These are phyloP conservation scores for Erpornis zantholeuca DNA, from an alignment of 2,113 vertebrate species.

Conservation along the genomic window DNA sequence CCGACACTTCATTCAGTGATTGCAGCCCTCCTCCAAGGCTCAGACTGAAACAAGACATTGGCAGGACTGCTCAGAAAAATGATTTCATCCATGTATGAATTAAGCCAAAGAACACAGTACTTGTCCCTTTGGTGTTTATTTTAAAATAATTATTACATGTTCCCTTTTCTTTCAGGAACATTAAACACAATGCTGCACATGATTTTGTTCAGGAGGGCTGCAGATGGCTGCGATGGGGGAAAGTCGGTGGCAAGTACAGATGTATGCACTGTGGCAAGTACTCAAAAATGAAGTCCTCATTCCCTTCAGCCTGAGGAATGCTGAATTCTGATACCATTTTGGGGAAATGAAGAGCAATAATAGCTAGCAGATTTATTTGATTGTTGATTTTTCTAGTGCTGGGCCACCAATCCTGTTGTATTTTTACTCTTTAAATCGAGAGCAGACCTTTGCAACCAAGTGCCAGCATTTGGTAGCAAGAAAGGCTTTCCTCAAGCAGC, in stretches of 20 bases:
- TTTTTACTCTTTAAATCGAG: slow-evolving; percentile 19
- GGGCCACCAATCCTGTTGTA: slow-evolving; percentile 10
- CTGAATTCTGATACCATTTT: not conserved
- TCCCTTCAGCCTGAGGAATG: slow-evolving; percentile 25
- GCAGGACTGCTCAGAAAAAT: slow-evolving; percentile 67
- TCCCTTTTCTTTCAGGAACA: slow-evolving; percentile 75
- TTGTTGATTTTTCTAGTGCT: slow-evolving; percentile 11
- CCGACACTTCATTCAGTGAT: slow-evolving; percentile 54
- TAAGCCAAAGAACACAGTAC: slow-evolving; percentile 79
- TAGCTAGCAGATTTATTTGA: slow-evolving; percentile 40
- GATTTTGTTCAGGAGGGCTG: slow-evolving; percentile 55
- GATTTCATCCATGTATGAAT: slow-evolving; percentile 69
- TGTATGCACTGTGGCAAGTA: slow-evolving; percentile 13
- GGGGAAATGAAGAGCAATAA: slow-evolving; percentile 12
- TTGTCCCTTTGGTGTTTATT: slow-evolving; percentile 79
- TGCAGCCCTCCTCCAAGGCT: slow-evolving; percentile 60
- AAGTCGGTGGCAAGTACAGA: slow-evolving; percentile 48
- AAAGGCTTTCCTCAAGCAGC: slow-evolving; percentile 25
- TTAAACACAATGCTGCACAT: slow-evolving; percentile 70
- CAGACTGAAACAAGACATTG: slow-evolving; percentile 72
- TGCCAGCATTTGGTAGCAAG: slow-evolving; percentile 50
- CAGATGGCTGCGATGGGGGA: slow-evolving; percentile 23
- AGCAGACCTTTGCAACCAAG: slow-evolving; percentile 1
- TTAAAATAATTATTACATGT: slow-evolving; percentile 79
- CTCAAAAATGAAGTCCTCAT: slow-evolving; percentile 19